Evolutionary conservation across 2,797 vertebrate species (phyloP), one percentile per base, ranked within the genome.

Genomic region (Galago senegalensis): DNA sequence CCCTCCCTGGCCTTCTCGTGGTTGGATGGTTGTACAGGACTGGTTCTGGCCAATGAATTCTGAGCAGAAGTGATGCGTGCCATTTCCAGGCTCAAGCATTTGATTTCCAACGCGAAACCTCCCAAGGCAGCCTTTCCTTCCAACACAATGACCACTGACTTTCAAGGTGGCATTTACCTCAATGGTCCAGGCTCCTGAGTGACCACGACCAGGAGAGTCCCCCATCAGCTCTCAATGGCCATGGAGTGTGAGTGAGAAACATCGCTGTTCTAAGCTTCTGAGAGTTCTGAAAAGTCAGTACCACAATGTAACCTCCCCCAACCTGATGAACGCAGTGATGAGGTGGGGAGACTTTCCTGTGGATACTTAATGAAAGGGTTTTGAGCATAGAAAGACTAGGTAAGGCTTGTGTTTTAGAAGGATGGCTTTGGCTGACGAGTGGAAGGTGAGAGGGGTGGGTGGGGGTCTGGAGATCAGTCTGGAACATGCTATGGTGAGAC

Each of bases 321-420:
- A 53, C 16, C 43, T n/a, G 25, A 34, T 37, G 29, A 27, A 23
- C 25, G 17, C 3, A 79, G 77, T 29, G 69, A 75, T 4, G 18
- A 67, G 34, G 23, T 7, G 13, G 73, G 29, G 37, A 72, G 11
- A 6, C 29, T 67, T 89, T 87, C 34, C 67, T 56, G 21, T 1
- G 65, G 23, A 37, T 76, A n/a, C 17, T 49, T 56, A 75, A 70
- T 20, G 21, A 5, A 75, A 87, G 34, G 3, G 4, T 60, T 94
- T 94, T 86, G 34, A 93, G 37, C 87, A 67, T 61, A 88, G 67
- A 73, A 17, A 76, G 75, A 40, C 18, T 3, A 76, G 29, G 49
- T 67, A 49, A 84, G 25, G 87, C 49, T 27, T 73, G 31, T 53
- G n/a, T 90, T 91, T 82, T 81, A 89, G 87, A 67, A 70, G 63